Evolutionary conservation across 2,888 invertebrate genomes (phyloP).

Genomic region (Criorhina ranunculi): DNA sequence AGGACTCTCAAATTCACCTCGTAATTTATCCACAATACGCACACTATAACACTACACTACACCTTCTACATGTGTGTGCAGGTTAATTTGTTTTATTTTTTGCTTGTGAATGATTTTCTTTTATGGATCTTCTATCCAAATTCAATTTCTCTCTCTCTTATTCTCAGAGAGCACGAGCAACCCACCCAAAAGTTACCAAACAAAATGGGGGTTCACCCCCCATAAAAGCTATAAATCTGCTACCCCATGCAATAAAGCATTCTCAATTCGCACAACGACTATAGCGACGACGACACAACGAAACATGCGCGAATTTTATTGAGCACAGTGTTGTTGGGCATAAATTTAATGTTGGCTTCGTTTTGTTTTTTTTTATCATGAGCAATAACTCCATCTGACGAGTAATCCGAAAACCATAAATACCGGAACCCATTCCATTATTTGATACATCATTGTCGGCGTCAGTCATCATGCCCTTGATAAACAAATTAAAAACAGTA

Average conservation of each 20-base stretch:
- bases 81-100: conserved; percentile 25
- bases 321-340: conserved; percentile 59
- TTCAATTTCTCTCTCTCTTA: conserved; percentile 44
- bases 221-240: conserved; percentile 71
- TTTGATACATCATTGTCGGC: conserved; percentile 14
- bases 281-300: conserved; percentile 58
- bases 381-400: conserved; percentile 73
- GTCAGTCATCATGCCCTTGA: conserved; percentile 11
- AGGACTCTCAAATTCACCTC: conserved; percentile 65
- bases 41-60: conserved; percentile 17
- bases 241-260: conserved; percentile 75
- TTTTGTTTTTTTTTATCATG: conserved; percentile 35
- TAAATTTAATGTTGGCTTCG: conserved; percentile 44
- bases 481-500: conserved; percentile 32
- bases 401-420: conserved; percentile 72
- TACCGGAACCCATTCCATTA: conserved; percentile 51
- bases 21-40: conserved; percentile 60
- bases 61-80: conserved; percentile 9
- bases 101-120: conserved; percentile 31
- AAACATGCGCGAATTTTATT: conserved; percentile 77
- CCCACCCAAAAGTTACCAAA: conserved; percentile 23
- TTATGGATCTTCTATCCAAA: conserved; percentile 45
- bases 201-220: conserved; percentile 62
- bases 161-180: conserved; percentile 5
- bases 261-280: conserved; percentile 69